phyloP scores from a whole-genome alignment of 2,888 invertebrate species.

The Alsophila aescularia region DNA sequence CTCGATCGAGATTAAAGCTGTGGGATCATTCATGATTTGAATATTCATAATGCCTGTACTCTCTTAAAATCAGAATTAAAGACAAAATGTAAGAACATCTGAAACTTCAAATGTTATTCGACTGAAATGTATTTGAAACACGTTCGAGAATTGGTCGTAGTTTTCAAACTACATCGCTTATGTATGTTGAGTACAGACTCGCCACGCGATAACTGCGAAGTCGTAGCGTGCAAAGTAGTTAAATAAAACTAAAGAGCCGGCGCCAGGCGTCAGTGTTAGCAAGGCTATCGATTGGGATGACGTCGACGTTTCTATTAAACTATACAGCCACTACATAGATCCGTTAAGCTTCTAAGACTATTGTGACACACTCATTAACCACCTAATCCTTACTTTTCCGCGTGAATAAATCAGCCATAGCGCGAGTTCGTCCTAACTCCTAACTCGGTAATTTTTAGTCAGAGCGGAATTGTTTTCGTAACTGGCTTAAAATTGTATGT shows the following conservation, averaged over 20 bases:
- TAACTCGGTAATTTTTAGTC: background rate
- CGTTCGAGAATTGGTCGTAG: constrained; percentile 16
- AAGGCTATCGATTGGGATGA: constrained; percentile 55
- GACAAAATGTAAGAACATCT: too few relatives aligned
- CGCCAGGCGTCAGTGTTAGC: constrained; percentile 49
- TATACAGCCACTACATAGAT: constrained; percentile 39
- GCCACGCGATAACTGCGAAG: constrained; percentile 35
- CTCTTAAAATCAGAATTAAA: too few relatives aligned
- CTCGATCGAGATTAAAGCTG: background rate
- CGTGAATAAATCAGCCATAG: constrained; percentile 8
- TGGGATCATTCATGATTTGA: background rate
- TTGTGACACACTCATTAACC: constrained; percentile 38
- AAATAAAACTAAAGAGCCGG: constrained; percentile 50
- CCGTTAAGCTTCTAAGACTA: constrained; percentile 35
- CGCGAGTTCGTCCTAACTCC: constrained; percentile 4
- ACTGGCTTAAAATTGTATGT: constrained; percentile 27
- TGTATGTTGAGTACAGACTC: constrained; percentile 7
- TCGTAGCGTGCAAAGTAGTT: constrained; percentile 45
- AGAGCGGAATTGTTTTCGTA: constrained; percentile 38
- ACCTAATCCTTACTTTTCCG: constrained; percentile 46
- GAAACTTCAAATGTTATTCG: too few relatives aligned
- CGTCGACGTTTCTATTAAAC: constrained; percentile 41
- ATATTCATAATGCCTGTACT: too few relatives aligned
- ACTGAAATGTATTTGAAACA: background rate
- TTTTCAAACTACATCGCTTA: constrained; percentile 21